A percentile compares a stretch with the other conserved stretches of the same genome.
Conservation (phyloP, 2,113 vertebrate species). For the pig (Sus scrofa) region T2T-Sscrofa CM000827.6:52292001-52292500, state of each 20-base stretch:
- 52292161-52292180: background rate
- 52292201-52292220: constrained; percentile 1
- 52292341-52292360: background rate
- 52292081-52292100: background rate
- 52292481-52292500: background rate
- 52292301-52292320: background rate
- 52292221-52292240: background rate
- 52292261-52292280: background rate
- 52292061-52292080: background rate
- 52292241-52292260: background rate
- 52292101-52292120: background rate
- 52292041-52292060: background rate
- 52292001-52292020: background rate
- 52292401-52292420: background rate
- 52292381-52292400: background rate
- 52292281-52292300: background rate
- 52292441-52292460: background rate
- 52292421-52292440: background rate
- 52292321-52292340: background rate
- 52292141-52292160: background rate
- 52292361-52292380: background rate
- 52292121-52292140: background rate
- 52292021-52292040: background rate
- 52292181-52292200: background rate
- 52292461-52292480: background rate